Base-by-base conservation (phyloP, 1,140 invertebrate genomes). In the Ridgeia piscesae region DNA sequence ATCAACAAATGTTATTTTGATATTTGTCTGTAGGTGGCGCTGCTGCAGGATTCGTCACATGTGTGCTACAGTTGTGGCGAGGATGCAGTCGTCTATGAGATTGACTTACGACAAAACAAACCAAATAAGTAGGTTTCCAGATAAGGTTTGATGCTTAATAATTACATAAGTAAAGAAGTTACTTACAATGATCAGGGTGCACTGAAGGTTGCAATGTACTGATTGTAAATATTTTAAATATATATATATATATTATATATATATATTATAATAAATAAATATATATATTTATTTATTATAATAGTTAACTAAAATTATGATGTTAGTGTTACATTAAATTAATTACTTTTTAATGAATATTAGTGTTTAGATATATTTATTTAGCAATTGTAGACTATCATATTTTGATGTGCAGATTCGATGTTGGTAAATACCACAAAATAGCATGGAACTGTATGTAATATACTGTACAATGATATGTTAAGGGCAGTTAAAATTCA, bases 21-120 rank as follows among this genome's bases (percentile, higher is more conserved):
- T 89, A 89, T 94, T 91, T 91, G 89, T 35, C 93, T 94, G 11
- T 93, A 98, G 96, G 96, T 99, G 93, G 97, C 97, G 92, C 96
- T 98, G 92, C 97, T 97, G 93, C 96, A 97, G 33, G 97, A 98
- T 92, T 97, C 97, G 92, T 98, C 98, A 17, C 97, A 98, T 95
- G 96, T 97, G 33, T 96, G 99, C 92, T 96, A 99, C 17, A 98
- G 97, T 94, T 98, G 97, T 94, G 98, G 98, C 14, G 98, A 99
- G 96, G 98, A 99, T 97, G 98, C 97, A 0, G 96, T 97, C 89
- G 97, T 99, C 4, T 97, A 97, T 94, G 97, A 97, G 93, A 97
- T 98, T 93, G 99, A 99, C 96, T 96, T 99, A 91, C 96, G 98
- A 91, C 96, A 97, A 93, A 96, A 97, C 17, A 97, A 97, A 96